phyloP scores from a whole-genome alignment of 2,113 vertebrate species.

The rat (Rattus norvegicus) region GRCr8 NC_086039.1:118572001-118572500 shows the following conservation, averaged over 20 bases:
- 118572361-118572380: neutral
- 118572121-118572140: slow-evolving; percentile 38
- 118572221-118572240: slow-evolving; percentile 43
- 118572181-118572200: neutral
- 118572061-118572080: slow-evolving; percentile 26
- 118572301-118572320: neutral
- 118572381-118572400: neutral
- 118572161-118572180: neutral
- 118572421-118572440: neutral
- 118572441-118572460: slow-evolving; percentile 24
- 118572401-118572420: neutral
- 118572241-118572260: slow-evolving; percentile 34
- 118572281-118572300: slow-evolving; percentile 17
- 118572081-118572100: neutral
- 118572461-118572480: neutral
- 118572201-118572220: neutral
- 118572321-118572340: slow-evolving; percentile 8
- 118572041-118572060: neutral
- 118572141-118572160: neutral
- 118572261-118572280: neutral
- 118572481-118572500: neutral
- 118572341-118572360: slow-evolving; percentile 27
- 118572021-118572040: neutral
- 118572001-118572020: neutral
- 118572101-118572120: neutral